Conservation (phyloP, 2,113 vertebrate species). For the Malaclemys terrapin region DNA sequence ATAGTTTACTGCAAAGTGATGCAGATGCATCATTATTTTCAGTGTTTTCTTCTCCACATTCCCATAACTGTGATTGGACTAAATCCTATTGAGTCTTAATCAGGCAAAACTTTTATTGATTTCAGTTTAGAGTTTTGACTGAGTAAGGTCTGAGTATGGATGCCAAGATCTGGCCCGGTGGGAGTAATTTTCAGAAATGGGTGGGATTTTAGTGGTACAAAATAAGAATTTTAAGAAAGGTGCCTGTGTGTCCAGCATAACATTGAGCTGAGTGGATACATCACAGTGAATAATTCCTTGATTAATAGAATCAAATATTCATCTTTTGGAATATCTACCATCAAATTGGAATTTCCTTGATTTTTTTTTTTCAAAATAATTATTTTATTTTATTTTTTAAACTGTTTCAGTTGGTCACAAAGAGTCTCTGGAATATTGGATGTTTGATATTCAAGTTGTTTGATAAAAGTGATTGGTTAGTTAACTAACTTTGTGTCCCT, state of each 20-base stretch:
- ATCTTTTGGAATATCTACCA: background rate
- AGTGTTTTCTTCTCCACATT: background rate
- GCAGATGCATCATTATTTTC: constrained; percentile 5
- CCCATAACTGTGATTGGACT: background rate
- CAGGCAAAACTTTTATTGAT: background rate
- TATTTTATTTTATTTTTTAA: background rate
- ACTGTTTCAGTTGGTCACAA: background rate
- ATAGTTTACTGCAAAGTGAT: background rate
- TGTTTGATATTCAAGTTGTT: background rate
- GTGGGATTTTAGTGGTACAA: background rate
- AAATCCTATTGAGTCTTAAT: background rate
- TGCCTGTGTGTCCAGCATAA: background rate
- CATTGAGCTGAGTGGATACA: background rate
- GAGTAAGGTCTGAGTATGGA: background rate
- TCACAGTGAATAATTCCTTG: background rate
- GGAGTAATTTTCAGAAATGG: background rate
- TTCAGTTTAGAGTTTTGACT: background rate
- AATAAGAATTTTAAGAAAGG: accelerated
- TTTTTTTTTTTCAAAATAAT: constrained; percentile 20
- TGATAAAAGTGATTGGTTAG: background rate
- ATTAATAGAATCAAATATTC: background rate
- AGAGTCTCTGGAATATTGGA: background rate
- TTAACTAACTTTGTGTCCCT: background rate
- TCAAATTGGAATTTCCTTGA: background rate
- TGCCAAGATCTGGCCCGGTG: background rate